Evolutionary conservation across 2,797 vertebrate species (phyloP), one percentile per base, ranked within the genome.

Genomic region (Sorex maritimensis): DNA sequence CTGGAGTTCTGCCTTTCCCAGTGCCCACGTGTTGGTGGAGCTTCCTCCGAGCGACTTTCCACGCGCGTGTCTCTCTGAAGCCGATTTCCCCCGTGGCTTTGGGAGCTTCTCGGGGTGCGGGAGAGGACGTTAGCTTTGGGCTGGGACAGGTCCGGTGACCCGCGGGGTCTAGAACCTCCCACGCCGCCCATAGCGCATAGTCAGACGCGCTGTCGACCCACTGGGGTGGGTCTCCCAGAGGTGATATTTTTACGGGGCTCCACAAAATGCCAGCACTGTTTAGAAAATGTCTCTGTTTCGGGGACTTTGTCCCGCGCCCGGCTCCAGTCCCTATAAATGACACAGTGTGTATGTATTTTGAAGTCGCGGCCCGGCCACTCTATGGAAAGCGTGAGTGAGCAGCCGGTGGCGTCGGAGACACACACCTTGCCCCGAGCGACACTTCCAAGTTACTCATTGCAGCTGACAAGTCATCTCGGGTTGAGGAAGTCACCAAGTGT

Each of bases 391-490:
- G 91, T 97, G 95, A 97, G 95, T 96, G 95, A 89, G 96, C 92
- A 30, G 90, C 87, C 83, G 72, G 90, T 65, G 49, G 83, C 78
- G 63, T 78, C 55, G 61, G 67, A 93, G 91, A 88, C 93, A 94
- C 95, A 94, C 95, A 97, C 97, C 97, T 96, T 93, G 93, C 92
- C 95, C 63, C 23, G 41, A 96, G 96, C 93, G 91, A 95, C 94
- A 95, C 94, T 94, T 96, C 85, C 95, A 94, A 85, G 97, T 98
- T 98, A 98, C 97, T 98, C 97, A 98, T 94, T 96, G 96, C 90
- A 94, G 96, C 96, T 95, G 83, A 95, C 87, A 96, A 96, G 94
- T 97, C 88, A 97, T 96, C 80, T 86, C 71, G 81, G 96, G 97
- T 96, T 95, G 96, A 94, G 95, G 81, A 96, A 95, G 95, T 96